Base-by-base conservation (phyloP, 2,113 vertebrate species). In the Myocastor coypus region DNA sequence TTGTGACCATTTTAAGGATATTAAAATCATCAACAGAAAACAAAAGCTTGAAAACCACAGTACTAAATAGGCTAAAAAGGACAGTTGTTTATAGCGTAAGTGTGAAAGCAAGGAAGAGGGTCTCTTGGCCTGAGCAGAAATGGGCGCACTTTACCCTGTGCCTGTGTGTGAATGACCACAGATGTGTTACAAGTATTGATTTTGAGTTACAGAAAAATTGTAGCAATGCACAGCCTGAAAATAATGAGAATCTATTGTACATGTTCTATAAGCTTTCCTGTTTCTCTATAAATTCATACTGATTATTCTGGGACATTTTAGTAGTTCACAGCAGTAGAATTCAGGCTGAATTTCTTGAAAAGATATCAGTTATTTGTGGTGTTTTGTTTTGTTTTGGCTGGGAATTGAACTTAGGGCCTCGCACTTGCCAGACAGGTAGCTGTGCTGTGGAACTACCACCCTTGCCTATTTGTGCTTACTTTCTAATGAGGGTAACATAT, bases 251-350 rank as follows among this genome's bases (percentile, higher is more conserved):
- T 83, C 24, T 26, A 68, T 75, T 93, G 6, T 87, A 1, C 83
- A 10, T 69, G 37, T 95, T 87, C 82, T 81, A 71, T 8, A n/a
- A 4, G 19, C 52, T 68, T 6, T 94, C 73, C 12, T 87, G 20
- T 46, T 83, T 92, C 83, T 91, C 55, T 96, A 0, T 82, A 97
- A 83, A 80, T 71, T 90, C 46, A 68, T 12, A 89, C 2, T 83
- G 83, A 71, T 10, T 85, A 2, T 95, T 87, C 26, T 55, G n/a
- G 34, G 40, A 92, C 92, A 8, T 73, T 87, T 95, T 92, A 92
- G 24, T 91, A 86, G 90, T 85, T 68, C 20, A 57, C 5, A 37
- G 34, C 61, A 16, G 86, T 75, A 95, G 55, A 93, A 84, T 90
- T 93, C 17, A 86, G 34, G 24, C 34, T 40, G 32, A 20, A 68